Evolutionary conservation across 2,113 vertebrate genomes (phyloP), one percentile per base, ranked within the genome.

Genomic region (Gnathonemus echidnorhynchus): DNA sequence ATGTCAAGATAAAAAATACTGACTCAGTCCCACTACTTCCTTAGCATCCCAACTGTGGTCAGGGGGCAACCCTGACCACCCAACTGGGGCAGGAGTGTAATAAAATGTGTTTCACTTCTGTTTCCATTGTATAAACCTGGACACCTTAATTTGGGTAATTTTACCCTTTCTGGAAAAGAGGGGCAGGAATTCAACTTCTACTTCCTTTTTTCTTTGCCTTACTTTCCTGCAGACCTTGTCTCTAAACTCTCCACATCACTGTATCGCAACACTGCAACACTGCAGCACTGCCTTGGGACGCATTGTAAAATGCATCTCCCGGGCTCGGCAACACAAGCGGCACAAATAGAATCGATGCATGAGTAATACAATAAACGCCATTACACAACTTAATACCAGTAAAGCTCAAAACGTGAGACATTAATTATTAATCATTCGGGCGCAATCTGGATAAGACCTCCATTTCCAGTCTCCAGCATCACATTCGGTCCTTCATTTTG

Each of bases 121-220:
- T 52, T 89, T 48, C 31, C 45, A 70, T 39, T 49, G n/a, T 35
- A 9, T 5, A 66, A 62, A 86, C 62, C 89, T 52, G 5, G 58
- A 84, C 11, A 88, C 27, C 45, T 86, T 87, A 90, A 88, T 88
- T 90, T 46, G 86, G 89, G 62, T 80, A 77, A 80, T 90, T 90
- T 90, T 88, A 62, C 9, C 31, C 62, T 27, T 80, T 19, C 35
- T 45, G 86, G 50, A 77, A 46, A 24, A 74, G 19, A 77, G 53
- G 31, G 53, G 62, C 86, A 56, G 89, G 89, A 90, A 88, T 46
- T 45, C 31, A 50, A 17, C 50, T 50, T 70, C n/a, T 31, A 27
- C 85, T 56, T 77, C 77, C 31, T 77, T 11, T 50, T 15, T 10
- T 19, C 89, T 80, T 80, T 80, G 74, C 17, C 6, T 19, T 15